Conservation (phyloP, 1,140 invertebrate species). For the Nephotettix cincticeps region DNA sequence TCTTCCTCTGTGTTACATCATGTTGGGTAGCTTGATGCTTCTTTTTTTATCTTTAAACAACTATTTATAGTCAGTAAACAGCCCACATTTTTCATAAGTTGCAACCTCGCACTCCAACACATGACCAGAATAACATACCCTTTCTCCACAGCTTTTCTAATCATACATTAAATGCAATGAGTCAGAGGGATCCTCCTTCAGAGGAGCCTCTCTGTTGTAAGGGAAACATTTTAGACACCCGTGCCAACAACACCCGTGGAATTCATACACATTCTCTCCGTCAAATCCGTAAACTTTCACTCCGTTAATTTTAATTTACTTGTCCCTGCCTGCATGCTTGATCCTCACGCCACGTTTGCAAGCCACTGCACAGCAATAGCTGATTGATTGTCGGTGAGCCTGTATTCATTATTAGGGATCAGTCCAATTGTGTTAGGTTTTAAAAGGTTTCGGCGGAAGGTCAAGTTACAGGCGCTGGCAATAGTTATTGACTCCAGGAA, state of each 20-base stretch:
- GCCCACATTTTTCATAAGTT: slow-evolving; percentile 34
- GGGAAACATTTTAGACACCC: slow-evolving; percentile 10
- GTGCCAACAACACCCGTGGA: not conserved
- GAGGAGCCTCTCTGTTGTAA: not conserved
- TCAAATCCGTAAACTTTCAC: not conserved
- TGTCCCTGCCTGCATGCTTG: not conserved
- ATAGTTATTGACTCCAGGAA: not conserved
- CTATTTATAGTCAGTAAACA: slow-evolving; percentile 43
- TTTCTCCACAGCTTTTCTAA: slow-evolving; percentile 43
- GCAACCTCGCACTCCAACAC: slow-evolving; percentile 43
- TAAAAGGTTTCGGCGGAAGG: not conserved
- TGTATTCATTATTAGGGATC: not conserved
- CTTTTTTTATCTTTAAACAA: slow-evolving; percentile 46
- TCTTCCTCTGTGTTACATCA: slow-evolving; percentile 40
- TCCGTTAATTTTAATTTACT: not conserved
- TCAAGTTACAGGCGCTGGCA: slow-evolving; percentile 15
- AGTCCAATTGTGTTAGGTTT: not conserved
- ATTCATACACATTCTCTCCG: not conserved
- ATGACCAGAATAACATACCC: no score
- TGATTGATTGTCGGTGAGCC: not conserved
- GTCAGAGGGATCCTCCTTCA: slow-evolving; percentile 7
- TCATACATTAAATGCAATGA: slow-evolving; percentile 41
- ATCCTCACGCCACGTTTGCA: not conserved
- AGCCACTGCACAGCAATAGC: not conserved
- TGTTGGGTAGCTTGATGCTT: slow-evolving; percentile 42